Base-by-base conservation (phyloP, 2,888 invertebrate genomes). In the Pasiphila rectangulata region DNA sequence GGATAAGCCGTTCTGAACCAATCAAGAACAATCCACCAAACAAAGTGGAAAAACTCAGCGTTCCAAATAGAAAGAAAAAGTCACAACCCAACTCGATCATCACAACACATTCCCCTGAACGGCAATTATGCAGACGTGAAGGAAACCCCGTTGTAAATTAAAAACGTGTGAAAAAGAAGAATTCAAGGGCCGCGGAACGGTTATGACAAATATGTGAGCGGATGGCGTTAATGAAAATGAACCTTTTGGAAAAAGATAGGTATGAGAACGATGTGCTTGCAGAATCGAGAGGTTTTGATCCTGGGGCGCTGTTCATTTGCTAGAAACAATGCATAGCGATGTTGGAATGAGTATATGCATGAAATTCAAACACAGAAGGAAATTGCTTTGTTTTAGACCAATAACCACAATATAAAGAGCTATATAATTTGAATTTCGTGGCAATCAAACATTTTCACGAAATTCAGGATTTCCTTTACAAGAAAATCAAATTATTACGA, bases 131-230 rank as follows among this genome's bases (percentile, higher is more conserved):
- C 40, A 19, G 65, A 66, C 62, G 69, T 63, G 71, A 78, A 83
- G 71, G 70, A 81, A 83, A 83, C 71, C 65, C 82, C 73, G 75
- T 36, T 71, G 71, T 66, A 82, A 84, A 86, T 87, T 85, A 85
- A 87, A 87, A 86, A 86, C 78, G 78, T 71, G 67, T 69, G 69
- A 83, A 87, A 87, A 86, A 82, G 73, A 75, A 83, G 64, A 72
- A 78, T 62, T 71, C 62, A 73, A 66, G 72, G 67, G 63, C 64
- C 61, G 62, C 73, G 76, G 74, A 76, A 72, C 34, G 76, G 88
- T 85, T 87, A 87, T 88, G 88, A 88, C 88, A 88, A 87, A 87
- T 87, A 88, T 87, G 88, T 86, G 84, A 86, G 80, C 79, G 78
- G 79, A 83, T 81, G 82, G 75, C 72, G 85, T 75, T 87, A 87